Evolutionary conservation across 2,888 invertebrate genomes (phyloP).

Genomic region (Polyommatus iphigenia): DNA sequence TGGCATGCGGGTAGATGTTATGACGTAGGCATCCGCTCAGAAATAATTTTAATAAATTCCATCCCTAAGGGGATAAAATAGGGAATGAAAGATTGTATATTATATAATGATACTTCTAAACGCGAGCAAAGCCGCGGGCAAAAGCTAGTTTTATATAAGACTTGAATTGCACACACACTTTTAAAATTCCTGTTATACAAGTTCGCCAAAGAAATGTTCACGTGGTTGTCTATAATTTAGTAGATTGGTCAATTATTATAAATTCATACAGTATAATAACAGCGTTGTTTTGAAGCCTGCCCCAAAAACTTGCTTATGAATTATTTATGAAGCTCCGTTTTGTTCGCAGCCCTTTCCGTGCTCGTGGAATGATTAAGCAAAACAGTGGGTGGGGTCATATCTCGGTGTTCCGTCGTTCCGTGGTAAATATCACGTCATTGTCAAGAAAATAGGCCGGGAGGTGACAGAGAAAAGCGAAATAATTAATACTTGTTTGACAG

Average conservation of each 20-base stretch:
- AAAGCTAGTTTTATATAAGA: too few species aligned
- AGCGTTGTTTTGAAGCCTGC: neutral
- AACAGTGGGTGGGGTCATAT: constrained; percentile 12
- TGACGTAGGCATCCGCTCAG: too few species aligned
- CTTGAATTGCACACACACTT: too few species aligned
- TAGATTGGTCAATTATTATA: neutral
- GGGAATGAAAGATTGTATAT: too few species aligned
- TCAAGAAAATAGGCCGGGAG: neutral
- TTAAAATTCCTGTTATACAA: too few species aligned
- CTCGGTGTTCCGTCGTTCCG: neutral
- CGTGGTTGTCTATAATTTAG: neutral
- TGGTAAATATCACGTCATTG: neutral
- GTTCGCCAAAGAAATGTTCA: neutral
- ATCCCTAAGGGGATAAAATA: too few species aligned
- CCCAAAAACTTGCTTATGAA: constrained; percentile 40
- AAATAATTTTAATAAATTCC: too few species aligned
- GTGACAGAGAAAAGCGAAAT: neutral
- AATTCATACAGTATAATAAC: neutral
- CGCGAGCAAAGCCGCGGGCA: too few species aligned
- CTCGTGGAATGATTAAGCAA: constrained; percentile 46
- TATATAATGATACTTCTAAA: too few species aligned
- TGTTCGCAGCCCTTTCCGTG: constrained; percentile 41
- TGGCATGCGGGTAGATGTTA: too few species aligned
- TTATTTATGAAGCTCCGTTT: constrained; percentile 46
- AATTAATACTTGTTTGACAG: neutral